Base-by-base conservation (phyloP, 2,888 invertebrate genomes). In the Aporophyla lueneburgensis region DNA sequence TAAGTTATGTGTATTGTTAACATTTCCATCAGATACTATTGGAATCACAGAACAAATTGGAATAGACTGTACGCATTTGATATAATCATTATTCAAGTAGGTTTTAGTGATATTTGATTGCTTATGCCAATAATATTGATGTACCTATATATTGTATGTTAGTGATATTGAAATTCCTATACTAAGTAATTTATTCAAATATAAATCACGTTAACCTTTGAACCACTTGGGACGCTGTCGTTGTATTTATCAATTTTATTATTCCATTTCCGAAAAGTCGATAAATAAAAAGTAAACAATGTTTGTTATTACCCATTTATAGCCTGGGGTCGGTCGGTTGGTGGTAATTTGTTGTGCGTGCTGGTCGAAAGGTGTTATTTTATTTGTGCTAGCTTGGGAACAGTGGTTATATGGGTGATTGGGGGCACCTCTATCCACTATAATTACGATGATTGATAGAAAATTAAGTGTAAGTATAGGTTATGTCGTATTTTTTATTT, bases 391-490 rank as follows among this genome's bases (percentile, higher is more conserved):
- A 12, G 62, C 24, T 76, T 51, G 12, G 14, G 16, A 7, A 33
- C 24, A 24, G n/a, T 54, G 40, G 33, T 51, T 63, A 54, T 56
- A 3, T n/a, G 4, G 33, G 56, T 27, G 49, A 51, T 16, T 68
- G 12, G 24, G 7, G 43, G 33, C 21, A 53, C 16, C n/a, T 58
- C 21, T 21, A 21, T 24, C n/a, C 21, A 43, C 33, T 21, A 62
- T 77, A 63, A 74, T 81, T 74, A 80, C 14, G 14, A 81, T 82
- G 66, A 76, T 82, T 66, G 78, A 78, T 78, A 1, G 46, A 24
- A 6, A 2, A 1, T 24, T 54, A 68, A 51, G 19, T 51, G 21
- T 51, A 24, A 21, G 16, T 33, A 4, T 27, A 7, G 40, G 21
- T 14, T 49, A 5, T 12, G 16, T 59, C 9, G 0, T 46, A 9